Evolutionary conservation across 2,888 invertebrate species (phyloP).

Genomic region (Protonemura montana): DNA sequence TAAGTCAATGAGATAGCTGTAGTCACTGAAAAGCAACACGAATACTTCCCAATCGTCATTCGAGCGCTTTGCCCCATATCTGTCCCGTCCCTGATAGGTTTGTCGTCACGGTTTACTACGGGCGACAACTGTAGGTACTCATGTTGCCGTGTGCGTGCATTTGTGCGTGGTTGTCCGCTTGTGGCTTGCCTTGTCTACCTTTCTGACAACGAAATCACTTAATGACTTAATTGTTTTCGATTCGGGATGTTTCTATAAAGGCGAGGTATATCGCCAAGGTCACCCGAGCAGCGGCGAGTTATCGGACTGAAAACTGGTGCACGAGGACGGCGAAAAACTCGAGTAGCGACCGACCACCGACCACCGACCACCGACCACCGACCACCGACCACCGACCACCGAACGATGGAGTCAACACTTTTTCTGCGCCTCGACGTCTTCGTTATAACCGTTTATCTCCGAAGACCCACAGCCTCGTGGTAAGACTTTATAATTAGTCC

Average conservation of each 20-base stretch:
- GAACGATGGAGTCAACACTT: neutral
- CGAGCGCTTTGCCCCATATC: neutral
- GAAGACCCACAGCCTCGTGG: neutral
- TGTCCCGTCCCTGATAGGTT: neutral
- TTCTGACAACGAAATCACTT: constrained; percentile 30
- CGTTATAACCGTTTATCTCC: neutral
- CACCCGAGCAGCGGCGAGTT: neutral
- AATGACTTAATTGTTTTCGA: constrained; percentile 30
- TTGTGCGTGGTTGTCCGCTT: neutral
- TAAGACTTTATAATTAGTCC: neutral
- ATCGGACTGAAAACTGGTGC: neutral
- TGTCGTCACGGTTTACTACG: neutral
- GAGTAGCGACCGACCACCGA: too few species aligned
- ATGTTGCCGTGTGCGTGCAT: neutral
- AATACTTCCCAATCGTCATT: neutral
- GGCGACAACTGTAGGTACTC: neutral
- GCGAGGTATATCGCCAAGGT: neutral
- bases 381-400: neutral
- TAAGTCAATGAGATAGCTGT: neutral
- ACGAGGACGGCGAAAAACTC: neutral
- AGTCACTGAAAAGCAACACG: neutral
- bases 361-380: too few species aligned
- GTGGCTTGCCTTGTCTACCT: neutral
- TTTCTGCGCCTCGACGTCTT: neutral
- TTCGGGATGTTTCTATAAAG: neutral